Base-by-base conservation (phyloP, 2,888 invertebrate species). In the Tetrapedia diversipes region DNA sequence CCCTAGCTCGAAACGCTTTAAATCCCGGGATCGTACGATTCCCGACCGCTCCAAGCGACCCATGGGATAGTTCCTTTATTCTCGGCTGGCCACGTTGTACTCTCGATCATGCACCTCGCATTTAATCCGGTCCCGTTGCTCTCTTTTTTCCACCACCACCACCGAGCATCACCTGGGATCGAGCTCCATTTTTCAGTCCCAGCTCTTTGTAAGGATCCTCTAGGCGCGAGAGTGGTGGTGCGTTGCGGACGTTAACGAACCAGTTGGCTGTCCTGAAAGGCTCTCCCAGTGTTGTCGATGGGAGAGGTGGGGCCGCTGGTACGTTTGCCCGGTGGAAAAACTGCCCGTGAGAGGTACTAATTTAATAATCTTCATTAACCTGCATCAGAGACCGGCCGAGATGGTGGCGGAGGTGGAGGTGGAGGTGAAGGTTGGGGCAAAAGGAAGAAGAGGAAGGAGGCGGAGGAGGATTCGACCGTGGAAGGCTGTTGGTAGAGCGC, bases 301-400 rank as follows among this genome's bases (percentile, higher is more conserved):
- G 56, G 56, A 65, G 60, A 45, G 64, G 63, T 45, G 34, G 39
- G 49, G 19, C 56, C 59, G 41, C 61, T 14, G 70, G 45, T 63
- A 45, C 60, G 60, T 68, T 63, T 34, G 71, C 43, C 47, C 34
- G 59, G 32, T 54, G 82, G 79, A 84, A 87, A 85, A 82, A 77
- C 68, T 29, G 66, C 47, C 64, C 69, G 79, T 75, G 87, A 87
- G 84, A 88, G 88, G 87, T 86, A 89, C 86, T 89, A 89, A 89
- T 90, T 89, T 88, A 89, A 89, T 89, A 89, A 89, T 89, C 86
- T 87, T 87, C 87, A 88, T 88, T 89, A 89, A 88, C 85, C 81
- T 64, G 65, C 80, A 77, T 77, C 78, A 68, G 66, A 47, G 66
- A 47, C 34, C 34, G 65, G 29, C 51, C 56, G 22, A 47, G 56